Conservation (phyloP, 2,888 invertebrate species). For the Gortyna flavago region DNA sequence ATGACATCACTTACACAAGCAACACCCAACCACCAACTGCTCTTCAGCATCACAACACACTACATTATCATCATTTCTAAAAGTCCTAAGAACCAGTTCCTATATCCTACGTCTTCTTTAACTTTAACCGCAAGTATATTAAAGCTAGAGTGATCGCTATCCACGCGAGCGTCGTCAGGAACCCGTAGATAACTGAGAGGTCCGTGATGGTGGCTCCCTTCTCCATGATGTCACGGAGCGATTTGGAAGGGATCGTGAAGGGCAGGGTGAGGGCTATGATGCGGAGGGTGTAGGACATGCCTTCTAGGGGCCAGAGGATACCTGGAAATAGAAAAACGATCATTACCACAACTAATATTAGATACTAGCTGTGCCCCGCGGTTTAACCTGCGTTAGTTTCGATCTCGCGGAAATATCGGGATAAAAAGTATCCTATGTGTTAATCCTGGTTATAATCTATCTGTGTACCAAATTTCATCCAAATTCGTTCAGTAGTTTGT, state of each 20-base stretch:
- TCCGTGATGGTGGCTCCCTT: slow-evolving; percentile 93
- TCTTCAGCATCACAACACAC: background rate
- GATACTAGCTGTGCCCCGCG: too few relatives aligned
- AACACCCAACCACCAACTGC: background rate
- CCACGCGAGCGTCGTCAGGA: slow-evolving; percentile 92
- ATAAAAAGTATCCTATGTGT: too few relatives aligned
- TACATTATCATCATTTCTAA: background rate
- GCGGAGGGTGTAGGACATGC: slow-evolving; percentile 91
- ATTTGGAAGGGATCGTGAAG: slow-evolving; percentile 94
- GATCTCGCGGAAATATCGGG: too few relatives aligned
- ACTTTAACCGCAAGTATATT: slow-evolving; percentile 88
- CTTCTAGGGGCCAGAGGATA: slow-evolving; percentile 92
- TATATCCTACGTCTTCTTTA: slow-evolving; percentile 75
- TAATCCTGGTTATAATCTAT: too few relatives aligned
- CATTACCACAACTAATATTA: too few relatives aligned
- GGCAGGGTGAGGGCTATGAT: slow-evolving; percentile 92
- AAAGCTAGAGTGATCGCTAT: slow-evolving; percentile 89
- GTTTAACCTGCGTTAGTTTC: too few relatives aligned
- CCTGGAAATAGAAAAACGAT: slow-evolving; percentile 80
- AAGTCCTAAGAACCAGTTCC: slow-evolving; percentile 1
- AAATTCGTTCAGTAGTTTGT: too few relatives aligned
- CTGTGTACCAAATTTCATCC: too few relatives aligned
- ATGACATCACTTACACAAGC: background rate
- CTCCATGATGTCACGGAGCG: slow-evolving; percentile 93
- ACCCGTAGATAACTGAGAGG: slow-evolving; percentile 93